Evolutionary conservation across 2,888 invertebrate species (phyloP).

Genomic region (Apodemia duryi): DNA sequence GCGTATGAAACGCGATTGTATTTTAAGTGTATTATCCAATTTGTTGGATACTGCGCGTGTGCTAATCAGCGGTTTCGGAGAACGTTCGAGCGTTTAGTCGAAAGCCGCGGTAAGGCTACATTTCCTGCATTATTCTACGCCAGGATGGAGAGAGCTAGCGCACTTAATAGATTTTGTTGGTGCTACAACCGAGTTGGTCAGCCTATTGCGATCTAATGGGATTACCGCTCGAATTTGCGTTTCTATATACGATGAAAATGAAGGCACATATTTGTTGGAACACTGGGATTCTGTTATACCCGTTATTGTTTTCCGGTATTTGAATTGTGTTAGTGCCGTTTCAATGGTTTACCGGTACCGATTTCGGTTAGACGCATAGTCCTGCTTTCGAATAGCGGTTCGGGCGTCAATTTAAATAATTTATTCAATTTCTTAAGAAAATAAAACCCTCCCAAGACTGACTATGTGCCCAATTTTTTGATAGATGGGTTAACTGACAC

Average conservation of each 20-base stretch:
- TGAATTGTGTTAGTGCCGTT: background rate
- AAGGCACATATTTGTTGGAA: constrained; percentile 41
- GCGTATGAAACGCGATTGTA: constrained; percentile 78
- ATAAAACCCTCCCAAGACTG: too few relatives aligned
- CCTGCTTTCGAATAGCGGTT: background rate
- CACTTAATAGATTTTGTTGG: constrained; percentile 75
- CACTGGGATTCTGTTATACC: constrained; percentile 23
- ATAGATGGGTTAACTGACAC: too few relatives aligned
- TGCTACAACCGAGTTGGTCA: constrained; percentile 54
- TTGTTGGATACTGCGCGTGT: constrained; percentile 80
- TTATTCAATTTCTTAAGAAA: too few relatives aligned
- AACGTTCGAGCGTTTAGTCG: constrained; percentile 59
- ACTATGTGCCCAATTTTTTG: too few relatives aligned
- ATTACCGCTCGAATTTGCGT: constrained; percentile 67
- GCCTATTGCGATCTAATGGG: constrained; percentile 67
- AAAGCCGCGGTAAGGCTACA: constrained; percentile 51
- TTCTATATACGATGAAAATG: constrained; percentile 46
- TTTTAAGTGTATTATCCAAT: constrained; percentile 85
- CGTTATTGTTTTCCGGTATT: constrained; percentile 10
- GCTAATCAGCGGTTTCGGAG: constrained; percentile 68
- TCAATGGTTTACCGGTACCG: background rate
- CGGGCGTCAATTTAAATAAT: background rate
- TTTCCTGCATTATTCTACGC: constrained; percentile 64
- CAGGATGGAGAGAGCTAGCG: constrained; percentile 64
- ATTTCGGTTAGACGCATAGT: background rate